A percentile compares a stretch with the other conserved stretches of the same genome.
Evolutionary conservation across 2,797 vertebrate species (phyloP).

Genomic region (Heteromormyrus szaboi): DNA sequence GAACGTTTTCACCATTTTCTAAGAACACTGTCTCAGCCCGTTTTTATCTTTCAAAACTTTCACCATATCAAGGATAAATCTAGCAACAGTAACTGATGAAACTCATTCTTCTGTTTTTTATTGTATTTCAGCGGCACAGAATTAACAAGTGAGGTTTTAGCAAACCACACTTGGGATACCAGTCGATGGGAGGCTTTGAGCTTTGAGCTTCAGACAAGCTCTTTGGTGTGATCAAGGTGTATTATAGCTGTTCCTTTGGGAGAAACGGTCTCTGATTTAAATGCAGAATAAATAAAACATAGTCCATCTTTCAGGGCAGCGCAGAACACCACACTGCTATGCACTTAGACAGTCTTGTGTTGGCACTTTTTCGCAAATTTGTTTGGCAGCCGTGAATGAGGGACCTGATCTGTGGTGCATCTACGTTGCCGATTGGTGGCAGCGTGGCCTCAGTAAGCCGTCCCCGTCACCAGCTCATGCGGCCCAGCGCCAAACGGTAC

Average conservation of each 20-base stretch:
- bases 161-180: neutral
- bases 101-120: neutral
- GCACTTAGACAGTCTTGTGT: neutral
- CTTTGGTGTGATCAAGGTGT: neutral
- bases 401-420: conserved; percentile 32
- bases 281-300: neutral
- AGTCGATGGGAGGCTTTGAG: neutral
- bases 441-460: conserved; percentile 43
- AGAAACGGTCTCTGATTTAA: neutral
- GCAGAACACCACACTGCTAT: neutral
- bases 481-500: conserved; percentile 48
- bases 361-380: conserved; percentile 14
- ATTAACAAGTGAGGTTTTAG: neutral
- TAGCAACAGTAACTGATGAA: neutral
- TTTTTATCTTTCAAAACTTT: conserved; percentile 6
- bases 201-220: neutral
- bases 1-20: conserved; percentile 3
- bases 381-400: conserved; percentile 16
- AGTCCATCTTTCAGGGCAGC: neutral
- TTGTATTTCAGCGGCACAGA: neutral
- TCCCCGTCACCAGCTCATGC: conserved; percentile 54
- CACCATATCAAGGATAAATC: neutral
- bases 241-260: neutral
- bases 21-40: neutral
- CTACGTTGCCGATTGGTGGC: conserved; percentile 40